Percentiles rank a stretch among this genome's conserved stretches.
Conservation (phyloP, 2,888 invertebrate genomes). For the Pheosia gnoma region DNA sequence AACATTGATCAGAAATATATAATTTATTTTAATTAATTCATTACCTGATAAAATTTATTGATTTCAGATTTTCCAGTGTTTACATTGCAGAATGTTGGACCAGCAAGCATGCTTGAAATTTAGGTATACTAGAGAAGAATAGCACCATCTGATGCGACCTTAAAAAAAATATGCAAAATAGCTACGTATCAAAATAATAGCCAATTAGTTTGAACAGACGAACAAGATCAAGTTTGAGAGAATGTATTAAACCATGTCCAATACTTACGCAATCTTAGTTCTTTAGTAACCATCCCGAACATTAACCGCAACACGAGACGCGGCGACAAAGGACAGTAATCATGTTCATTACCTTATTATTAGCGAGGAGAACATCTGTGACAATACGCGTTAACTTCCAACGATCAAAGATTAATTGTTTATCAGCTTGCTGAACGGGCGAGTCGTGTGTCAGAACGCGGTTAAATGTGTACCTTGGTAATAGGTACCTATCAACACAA, state of each 20-base stretch:
- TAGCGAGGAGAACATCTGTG: conserved; percentile 16
- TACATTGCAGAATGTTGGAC: background rate
- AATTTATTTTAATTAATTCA: background rate
- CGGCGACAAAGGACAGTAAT: conserved; percentile 36
- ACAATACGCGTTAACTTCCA: conserved; percentile 10
- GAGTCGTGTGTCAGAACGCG: conserved; percentile 18
- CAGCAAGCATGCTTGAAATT: too few species aligned
- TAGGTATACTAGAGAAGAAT: too few species aligned
- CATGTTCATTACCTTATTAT: conserved; percentile 28
- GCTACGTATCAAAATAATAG: too few species aligned
- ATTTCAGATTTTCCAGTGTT: background rate
- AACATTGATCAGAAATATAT: too few species aligned
- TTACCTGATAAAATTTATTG: background rate
- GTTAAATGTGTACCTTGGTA: background rate
- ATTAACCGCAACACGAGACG: conserved; percentile 31
- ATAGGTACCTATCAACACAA: background rate
- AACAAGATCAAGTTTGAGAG: too few species aligned
- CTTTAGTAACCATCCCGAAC: background rate
- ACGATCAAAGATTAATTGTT: conserved; percentile 38
- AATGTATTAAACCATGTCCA: background rate
- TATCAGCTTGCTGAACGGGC: conserved; percentile 16
- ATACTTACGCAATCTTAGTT: background rate
- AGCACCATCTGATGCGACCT: too few species aligned
- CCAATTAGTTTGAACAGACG: too few species aligned
- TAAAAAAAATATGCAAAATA: too few species aligned